A percentile compares a stretch with the other conserved stretches of the same genome.
Evolutionary conservation across 2,888 invertebrate species (phyloP).

Genomic region (Troilus luridus): DNA sequence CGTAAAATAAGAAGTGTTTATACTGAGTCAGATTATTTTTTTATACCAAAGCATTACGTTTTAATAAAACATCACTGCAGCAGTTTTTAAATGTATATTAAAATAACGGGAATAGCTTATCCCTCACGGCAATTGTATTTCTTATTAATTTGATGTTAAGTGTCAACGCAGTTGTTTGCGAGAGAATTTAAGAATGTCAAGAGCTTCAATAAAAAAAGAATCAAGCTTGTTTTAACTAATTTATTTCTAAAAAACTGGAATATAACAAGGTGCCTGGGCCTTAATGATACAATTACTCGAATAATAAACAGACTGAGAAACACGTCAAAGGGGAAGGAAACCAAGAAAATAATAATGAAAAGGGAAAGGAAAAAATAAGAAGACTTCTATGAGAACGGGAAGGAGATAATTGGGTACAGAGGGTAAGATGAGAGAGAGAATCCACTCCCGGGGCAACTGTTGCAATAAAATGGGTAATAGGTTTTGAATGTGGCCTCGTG

Average conservation of each 20-base stretch:
- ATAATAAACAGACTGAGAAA: neutral
- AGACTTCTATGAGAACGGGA: slow-evolving; percentile 1
- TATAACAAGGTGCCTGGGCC: neutral
- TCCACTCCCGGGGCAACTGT: neutral
- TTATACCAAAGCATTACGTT: no score
- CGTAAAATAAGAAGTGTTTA: no score
- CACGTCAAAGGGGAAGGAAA: slow-evolving; percentile 12
- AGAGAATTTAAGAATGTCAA: neutral
- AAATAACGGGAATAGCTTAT: no score
- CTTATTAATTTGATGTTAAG: no score
- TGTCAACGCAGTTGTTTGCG: no score
- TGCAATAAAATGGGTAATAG: slow-evolving; percentile 48
- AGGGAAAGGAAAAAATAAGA: neutral
- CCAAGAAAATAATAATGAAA: neutral
- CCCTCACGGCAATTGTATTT: no score
- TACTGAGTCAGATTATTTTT: no score
- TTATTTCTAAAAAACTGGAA: neutral
- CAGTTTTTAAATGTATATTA: no score
- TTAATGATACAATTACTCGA: neutral
- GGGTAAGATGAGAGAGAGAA: slow-evolving; percentile 43
- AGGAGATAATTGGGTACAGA: slow-evolving; percentile 33
- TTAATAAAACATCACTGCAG: no score
- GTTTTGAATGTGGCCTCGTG: slow-evolving; percentile 46
- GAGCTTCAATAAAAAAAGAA: neutral
- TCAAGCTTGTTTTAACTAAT: neutral